Evolutionary conservation across 2,888 invertebrate species (phyloP), one percentile per base, ranked within the genome.

Genomic region (Phasia obesa): DNA sequence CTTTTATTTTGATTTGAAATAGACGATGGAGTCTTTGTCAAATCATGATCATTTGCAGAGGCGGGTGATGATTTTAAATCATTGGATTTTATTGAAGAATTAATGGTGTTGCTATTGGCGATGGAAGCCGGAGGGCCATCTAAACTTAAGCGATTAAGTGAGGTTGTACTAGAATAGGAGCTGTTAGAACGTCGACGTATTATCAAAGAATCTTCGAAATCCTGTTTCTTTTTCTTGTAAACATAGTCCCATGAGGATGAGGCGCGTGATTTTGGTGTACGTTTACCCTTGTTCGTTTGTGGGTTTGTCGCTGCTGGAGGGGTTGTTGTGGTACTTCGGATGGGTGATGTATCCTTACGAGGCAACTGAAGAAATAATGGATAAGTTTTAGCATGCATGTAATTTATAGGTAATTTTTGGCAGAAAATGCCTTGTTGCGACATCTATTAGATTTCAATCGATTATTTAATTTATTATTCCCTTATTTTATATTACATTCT

Each of bases 151-250:
- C 94, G 92, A 27, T 93, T 92, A 1, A 94, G 93, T 87, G 95
- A 95, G 15, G 95, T 94, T 2, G 93, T 93, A 88, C 95, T 95
- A 0, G 96, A 96, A 88, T 95, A 95, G 0, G 96, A 96, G 89
- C 96, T 96, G 57, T 96, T 96, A 2, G 97, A 97, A 87, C 97
- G 96, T 19, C 97, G 93, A 47, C 96, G 93, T 87, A 97, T 95
- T 76, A 97, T 96, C 87, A 96, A 94, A 0, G 97, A 96, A 88
- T 96, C 96, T 1, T 95, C 95, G 87, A 94, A 92, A 59, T 89
- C 88, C 47, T 93, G 92, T 57, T 93, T 92, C 85, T 93, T 93
- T 57, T 93, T 92, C 85, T 93, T 93, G 90, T 93, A 94, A 67
- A 94, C 93, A 87, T 93, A 94, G 89, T 93, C 93, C 85, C 94